These are phyloP conservation scores for Cranoglanis bouderius DNA, from an alignment of 2,113 vertebrate genomes.

Conservation along the genomic window DNA sequence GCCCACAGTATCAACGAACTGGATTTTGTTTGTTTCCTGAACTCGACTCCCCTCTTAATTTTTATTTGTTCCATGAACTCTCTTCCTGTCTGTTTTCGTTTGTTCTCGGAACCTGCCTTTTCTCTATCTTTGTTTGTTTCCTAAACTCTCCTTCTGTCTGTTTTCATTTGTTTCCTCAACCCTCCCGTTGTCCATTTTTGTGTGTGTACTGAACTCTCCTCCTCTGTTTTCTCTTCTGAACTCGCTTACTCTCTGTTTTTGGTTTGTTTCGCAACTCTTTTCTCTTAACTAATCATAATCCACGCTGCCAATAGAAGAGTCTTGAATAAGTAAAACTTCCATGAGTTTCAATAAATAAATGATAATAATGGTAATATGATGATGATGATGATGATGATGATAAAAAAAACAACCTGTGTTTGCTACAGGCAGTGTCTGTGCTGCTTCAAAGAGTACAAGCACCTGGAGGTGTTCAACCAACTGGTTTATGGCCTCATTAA, in stretches of 20 bases:
- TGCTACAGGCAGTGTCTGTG: conserved; percentile 92
- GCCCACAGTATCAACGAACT: not conserved
- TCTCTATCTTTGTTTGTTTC: not conserved
- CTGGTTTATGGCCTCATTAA: conserved; percentile 98
- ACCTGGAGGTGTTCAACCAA: conserved; percentile 99
- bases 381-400: too few relatives aligned
- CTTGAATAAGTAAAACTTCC: not conserved
- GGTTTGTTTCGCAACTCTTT: not conserved
- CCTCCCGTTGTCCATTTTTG: not conserved
- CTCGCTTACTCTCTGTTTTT: not conserved
- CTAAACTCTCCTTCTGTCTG: too few relatives aligned
- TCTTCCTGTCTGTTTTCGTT: not conserved
- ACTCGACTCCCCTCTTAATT: not conserved
- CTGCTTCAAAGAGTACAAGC: conserved; percentile 99
- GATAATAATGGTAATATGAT: too few relatives aligned
- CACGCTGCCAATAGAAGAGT: not conserved
- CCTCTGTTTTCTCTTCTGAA: not conserved
- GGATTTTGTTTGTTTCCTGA: not conserved
- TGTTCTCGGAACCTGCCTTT: not conserved
- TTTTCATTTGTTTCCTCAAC: not conserved
- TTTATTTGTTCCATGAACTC: not conserved
- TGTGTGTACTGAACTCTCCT: not conserved
- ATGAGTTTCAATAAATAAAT: not conserved
- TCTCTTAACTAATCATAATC: not conserved
- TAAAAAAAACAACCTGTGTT: not conserved